Percentiles rank a stretch among this genome's conserved stretches.
These are phyloP conservation scores for Pelvicachromis taeniatus DNA, from an alignment of 2,113 vertebrate species.

Conservation along the genomic window DNA sequence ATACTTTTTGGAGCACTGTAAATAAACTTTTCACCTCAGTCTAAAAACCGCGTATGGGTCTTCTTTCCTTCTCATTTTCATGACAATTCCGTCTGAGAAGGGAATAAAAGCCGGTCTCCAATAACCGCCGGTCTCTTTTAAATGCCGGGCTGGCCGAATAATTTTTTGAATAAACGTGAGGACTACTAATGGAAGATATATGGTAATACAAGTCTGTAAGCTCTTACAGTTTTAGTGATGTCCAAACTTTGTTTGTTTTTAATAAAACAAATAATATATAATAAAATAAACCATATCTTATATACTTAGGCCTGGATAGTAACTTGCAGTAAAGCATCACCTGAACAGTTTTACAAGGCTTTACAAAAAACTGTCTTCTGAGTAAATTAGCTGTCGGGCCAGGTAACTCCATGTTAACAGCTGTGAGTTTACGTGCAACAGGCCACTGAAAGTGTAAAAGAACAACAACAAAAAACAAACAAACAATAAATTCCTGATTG, in stretches of 20 bases:
- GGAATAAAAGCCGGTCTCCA: too few relatives aligned
- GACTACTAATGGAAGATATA: too few relatives aligned
- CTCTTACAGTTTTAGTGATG: neutral
- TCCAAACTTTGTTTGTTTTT: neutral
- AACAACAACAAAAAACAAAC: neutral
- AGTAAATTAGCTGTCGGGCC: neutral
- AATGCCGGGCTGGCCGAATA: too few relatives aligned
- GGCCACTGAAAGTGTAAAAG: neutral
- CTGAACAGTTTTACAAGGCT: neutral
- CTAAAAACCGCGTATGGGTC: too few relatives aligned
- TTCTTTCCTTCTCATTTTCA: too few relatives aligned
- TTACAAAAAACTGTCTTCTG: neutral
- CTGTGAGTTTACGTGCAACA: neutral
- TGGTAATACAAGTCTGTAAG: neutral
- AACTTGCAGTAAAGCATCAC: neutral
- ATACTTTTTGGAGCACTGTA: too few relatives aligned
- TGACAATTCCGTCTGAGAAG: too few relatives aligned
- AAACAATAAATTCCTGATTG: fast-evolving
- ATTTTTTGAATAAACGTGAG: too few relatives aligned
- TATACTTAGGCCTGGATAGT: neutral
- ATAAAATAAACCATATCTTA: neutral
- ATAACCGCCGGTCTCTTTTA: too few relatives aligned
- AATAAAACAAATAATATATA: neutral
- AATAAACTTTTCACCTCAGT: too few relatives aligned
- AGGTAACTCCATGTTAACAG: neutral